phyloP scores from a whole-genome alignment of 2,113 vertebrate genomes.

The Pachycephala philippinensis region DNA sequence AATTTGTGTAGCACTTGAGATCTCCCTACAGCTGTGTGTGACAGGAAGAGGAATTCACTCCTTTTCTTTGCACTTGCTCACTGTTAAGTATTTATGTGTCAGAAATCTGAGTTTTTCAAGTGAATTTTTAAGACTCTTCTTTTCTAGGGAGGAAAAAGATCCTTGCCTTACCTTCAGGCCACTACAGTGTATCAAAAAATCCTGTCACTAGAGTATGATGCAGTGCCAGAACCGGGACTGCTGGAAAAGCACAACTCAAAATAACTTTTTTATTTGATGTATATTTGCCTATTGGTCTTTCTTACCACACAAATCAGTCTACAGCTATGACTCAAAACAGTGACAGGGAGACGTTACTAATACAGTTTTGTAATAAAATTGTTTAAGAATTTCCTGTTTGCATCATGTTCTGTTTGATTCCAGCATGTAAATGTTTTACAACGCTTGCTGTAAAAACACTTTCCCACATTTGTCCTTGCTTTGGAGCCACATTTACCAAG shows the following conservation, averaged over 20 bases:
- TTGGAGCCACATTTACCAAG: neutral
- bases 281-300: neutral
- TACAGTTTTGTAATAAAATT: neutral
- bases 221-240: neutral
- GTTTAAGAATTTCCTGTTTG: neutral
- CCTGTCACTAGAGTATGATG: neutral
- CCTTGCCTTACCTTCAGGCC: neutral
- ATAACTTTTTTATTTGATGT: neutral
- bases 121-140: neutral
- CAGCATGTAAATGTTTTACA: neutral
- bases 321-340: neutral
- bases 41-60: neutral
- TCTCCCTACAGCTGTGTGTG: fast-evolving
- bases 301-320: neutral
- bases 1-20: neutral
- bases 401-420: neutral
- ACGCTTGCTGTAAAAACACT: neutral
- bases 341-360: neutral
- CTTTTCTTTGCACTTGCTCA: neutral
- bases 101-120: neutral
- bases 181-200: neutral
- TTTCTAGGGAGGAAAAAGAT: neutral
- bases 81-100: fast-evolving
- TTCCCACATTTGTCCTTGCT: neutral
- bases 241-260: neutral